These are phyloP conservation scores for Muscina levida DNA, from an alignment of 2,888 invertebrate genomes.

Conservation along the genomic window DNA sequence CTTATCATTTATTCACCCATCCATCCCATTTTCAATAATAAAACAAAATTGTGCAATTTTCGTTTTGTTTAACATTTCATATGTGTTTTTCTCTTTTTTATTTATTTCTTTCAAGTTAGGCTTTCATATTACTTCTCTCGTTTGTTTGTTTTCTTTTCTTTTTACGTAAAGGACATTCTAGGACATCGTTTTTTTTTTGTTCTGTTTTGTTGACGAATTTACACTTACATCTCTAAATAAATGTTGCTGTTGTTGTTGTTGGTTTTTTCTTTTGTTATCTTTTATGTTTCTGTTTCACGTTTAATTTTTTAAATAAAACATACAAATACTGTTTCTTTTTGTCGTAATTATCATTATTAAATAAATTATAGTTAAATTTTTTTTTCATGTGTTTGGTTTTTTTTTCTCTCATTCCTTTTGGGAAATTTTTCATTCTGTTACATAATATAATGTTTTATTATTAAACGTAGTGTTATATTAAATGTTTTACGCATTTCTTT, in stretches of 20 bases:
- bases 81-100: slow-evolving; percentile 61
- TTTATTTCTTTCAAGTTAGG: slow-evolving; percentile 63
- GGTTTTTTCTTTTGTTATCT: slow-evolving; percentile 46
- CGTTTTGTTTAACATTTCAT: slow-evolving; percentile 66
- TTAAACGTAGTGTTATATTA: too few species aligned
- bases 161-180: slow-evolving; percentile 62
- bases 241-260: too few species aligned
- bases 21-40: too few species aligned
- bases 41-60: too few species aligned
- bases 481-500: slow-evolving; percentile 34
- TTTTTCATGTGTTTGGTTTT: slow-evolving; percentile 49
- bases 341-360: slow-evolving; percentile 49
- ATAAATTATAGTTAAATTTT: slow-evolving; percentile 16
- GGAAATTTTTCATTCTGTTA: neutral
- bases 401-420: slow-evolving; percentile 18
- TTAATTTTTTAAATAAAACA: slow-evolving; percentile 68
- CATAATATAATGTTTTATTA: slow-evolving; percentile 15
- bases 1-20: too few species aligned
- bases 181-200: slow-evolving; percentile 59
- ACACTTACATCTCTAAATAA: slow-evolving; percentile 57
- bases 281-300: slow-evolving; percentile 40
- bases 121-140: slow-evolving; percentile 39
- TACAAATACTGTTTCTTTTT: slow-evolving; percentile 65
- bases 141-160: slow-evolving; percentile 42
- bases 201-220: slow-evolving; percentile 56